Base-by-base conservation (phyloP, 2,888 invertebrate genomes). In the Tethea ocularis region DNA sequence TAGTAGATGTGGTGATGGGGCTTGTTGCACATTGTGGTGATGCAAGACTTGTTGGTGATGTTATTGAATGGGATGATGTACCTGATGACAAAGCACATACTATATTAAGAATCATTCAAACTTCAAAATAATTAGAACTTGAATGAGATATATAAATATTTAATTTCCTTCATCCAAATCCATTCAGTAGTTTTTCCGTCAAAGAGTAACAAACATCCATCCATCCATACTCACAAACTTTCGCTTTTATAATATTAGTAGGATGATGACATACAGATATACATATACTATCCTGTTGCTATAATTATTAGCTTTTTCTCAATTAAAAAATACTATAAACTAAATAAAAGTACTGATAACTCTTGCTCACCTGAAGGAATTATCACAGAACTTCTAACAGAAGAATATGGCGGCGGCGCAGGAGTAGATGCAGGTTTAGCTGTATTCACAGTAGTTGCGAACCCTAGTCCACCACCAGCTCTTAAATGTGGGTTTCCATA, bases 401-500 rank as follows among this genome's bases (percentile, higher is more conserved):
- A 92, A 0, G 95, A 95, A 79, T 97, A 97, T 2, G 97, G 97
- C 6, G 96, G 96, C 51, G 97, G 96, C 55, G 97, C 96, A 22
- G 96, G 97, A 46, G 96, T 97, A 1, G 96, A 96, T 46, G 95
- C 96, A 7, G 96, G 96, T 86, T 96, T 96, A 55, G 94, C 96
- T 63, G 95, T 96, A 87, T 94, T 94, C 63, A 94, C 93, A 67
- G 90, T 87, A 36, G 78, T 81, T 0, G 83, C 74, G 57, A 89
- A 89, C 0, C 92, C 94, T 13, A 94, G 82, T 0, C 89, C 94
- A 64, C 94, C 95, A 56, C 95, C 95, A 62, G 95, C 95, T 79
- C 97, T 94, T 67, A 97, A 91, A 86, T 98, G 98, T 1, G 98
- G 98, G 87, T 98, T 98, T 60, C 97, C 97, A 79, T 98, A 98